Base-by-base conservation (phyloP, 2,888 invertebrate species). In the Lithophane ornitopus region DNA sequence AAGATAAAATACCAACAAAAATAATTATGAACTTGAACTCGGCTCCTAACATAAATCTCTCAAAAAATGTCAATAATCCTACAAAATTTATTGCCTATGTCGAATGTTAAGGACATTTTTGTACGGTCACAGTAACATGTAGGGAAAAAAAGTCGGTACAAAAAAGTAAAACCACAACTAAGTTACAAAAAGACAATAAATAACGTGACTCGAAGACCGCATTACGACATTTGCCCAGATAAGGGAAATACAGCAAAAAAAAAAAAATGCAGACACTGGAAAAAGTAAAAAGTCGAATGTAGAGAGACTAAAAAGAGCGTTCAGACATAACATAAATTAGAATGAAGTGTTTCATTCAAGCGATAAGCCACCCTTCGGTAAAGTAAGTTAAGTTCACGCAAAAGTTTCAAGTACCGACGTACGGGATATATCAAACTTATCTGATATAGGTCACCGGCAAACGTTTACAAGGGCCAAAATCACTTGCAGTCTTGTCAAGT, bases 381-480 rank as follows among this genome's bases (percentile, higher is more conserved):
- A 78, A 81, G 39, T 71, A 52, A 84, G 89, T 93, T 91, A 72
- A 81, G 89, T 93, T 91, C 88, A 91, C 90, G 91, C 90, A 80
- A 90, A 94, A 94, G 88, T 94, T 92, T 85, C 78, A 86, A 87
- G 90, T 89, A 90, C 90, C 85, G 61, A 91, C 91, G 91, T 86
- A 90, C 90, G 88, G 92, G 92, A 92, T 94, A 93, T 91, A 93
- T 94, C 93, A 93, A 94, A 94, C 89, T 95, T 94, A 94, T 94
- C 94, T 94, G 93, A 94, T 94, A 92, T 91, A 93, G 94, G 94
- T 93, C 93, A 91, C 90, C 85, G 89, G 89, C 86, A 88, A 92
- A 91, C 87, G 91, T 91, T 93, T 90, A 93, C 91, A 90, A 90
- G 92, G 93, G 93, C 92, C 92, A 89, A 91, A 93, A 94, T 94